phyloP scores from a whole-genome alignment of 2,113 vertebrate species.

The Centropus bengalensis region DNA sequence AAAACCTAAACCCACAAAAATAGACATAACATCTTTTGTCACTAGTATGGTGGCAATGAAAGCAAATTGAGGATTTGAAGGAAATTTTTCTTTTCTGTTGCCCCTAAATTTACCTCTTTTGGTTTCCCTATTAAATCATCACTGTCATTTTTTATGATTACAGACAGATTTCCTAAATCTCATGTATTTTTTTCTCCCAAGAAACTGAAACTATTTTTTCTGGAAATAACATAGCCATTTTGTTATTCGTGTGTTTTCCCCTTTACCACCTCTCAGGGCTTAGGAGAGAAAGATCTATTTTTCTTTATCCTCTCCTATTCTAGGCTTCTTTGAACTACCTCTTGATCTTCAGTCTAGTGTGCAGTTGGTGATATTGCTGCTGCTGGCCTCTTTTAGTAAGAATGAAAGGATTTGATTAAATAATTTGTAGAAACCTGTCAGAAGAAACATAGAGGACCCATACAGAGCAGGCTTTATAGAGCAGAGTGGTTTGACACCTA shows the following conservation, averaged over 20 bases:
- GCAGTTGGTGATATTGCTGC: background rate
- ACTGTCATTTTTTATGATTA: background rate
- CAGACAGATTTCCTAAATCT: background rate
- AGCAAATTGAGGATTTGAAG: background rate
- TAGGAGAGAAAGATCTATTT: background rate
- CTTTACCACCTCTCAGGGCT: background rate
- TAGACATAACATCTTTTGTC: background rate
- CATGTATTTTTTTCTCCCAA: background rate
- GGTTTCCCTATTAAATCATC: background rate
- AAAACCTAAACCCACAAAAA: background rate
- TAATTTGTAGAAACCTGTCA: background rate
- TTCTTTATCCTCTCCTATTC: background rate
- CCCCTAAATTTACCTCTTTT: background rate
- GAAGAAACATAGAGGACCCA: background rate
- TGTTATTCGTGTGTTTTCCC: rapidly evolving
- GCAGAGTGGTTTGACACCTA: background rate
- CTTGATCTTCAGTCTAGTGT: background rate
- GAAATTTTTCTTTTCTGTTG: background rate
- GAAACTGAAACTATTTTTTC: background rate
- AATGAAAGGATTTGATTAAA: background rate
- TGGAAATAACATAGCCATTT: background rate
- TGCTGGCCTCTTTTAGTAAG: background rate
- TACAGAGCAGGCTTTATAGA: background rate
- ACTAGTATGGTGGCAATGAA: background rate
- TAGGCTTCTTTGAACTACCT: background rate